Base-by-base conservation (phyloP, 2,888 invertebrate genomes). In the Coleophora flavipennella region DNA sequence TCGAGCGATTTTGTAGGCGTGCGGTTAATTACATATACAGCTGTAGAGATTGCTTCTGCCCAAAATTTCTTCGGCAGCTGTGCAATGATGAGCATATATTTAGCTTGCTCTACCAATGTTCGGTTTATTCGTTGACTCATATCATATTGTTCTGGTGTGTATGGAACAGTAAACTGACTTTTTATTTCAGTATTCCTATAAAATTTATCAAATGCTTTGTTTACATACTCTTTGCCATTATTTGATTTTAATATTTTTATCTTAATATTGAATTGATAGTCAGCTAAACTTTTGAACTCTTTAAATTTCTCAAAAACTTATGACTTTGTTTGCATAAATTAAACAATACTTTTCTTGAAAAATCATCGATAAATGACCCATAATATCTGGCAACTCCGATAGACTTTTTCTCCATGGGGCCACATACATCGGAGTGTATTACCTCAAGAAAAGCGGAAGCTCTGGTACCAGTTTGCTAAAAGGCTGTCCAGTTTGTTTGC, bases 111-210 rank as follows among this genome's bases (percentile, higher is more conserved):
- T 8, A 49, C 48, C 10, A 53, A 25, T 2, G 52, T 53, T 10
- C 53, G 40, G 34, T 55, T 55, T 47, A 50, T 48, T 6, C 62
- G 31, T 39, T 67, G 65, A 1, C 58, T 49, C 9, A 51, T 8
- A 0, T 57, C 65, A 47, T 63, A 66, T 31, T 57, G 53, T 37
- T 61, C 48, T 1, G 59, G 59, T 29, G 40, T 35, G 4, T 34
- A 1, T 2, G 28, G 28, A 27, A n/a, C n/a, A n/a, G n/a, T n/a
- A n/a, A n/a, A n/a, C n/a, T n/a, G n/a, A n/a, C n/a, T n/a, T 3
- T 13, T 13, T 8, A 62, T 65, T 6, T 58, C 61, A 13, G 46
- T 12, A 2, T 38, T 35, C 9, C n/a, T 26, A 12, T 43, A 28
- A 31, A 34, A 33, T 27, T 36, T 32, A 34, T 39, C 34, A 35